phyloP scores from a whole-genome alignment of 2,797 vertebrate species.

The Scarus forsteni region DNA sequence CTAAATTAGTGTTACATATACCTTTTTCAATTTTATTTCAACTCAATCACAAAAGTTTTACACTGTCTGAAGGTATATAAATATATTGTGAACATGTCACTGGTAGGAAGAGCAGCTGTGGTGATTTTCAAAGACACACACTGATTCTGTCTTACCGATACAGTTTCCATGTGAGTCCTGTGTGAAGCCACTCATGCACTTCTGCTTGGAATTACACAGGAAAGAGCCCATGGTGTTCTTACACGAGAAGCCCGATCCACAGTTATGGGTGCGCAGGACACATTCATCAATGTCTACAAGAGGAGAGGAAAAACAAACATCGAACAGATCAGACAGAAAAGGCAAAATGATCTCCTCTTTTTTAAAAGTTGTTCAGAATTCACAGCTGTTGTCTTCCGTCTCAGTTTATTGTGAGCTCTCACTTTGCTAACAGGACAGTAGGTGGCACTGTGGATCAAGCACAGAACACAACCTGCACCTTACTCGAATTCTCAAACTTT shows the following conservation, averaged over 20 bases:
- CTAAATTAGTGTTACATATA: too few relatives aligned
- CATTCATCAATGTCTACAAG: conserved; percentile 91
- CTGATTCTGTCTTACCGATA: conserved; percentile 84
- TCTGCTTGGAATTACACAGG: conserved; percentile 86
- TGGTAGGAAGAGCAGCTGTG: neutral
- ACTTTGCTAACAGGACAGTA: conserved; percentile 47
- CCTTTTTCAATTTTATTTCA: too few relatives aligned
- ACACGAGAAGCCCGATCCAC: conserved; percentile 84
- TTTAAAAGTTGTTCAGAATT: neutral
- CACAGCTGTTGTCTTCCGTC: neutral
- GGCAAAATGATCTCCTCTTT: neutral
- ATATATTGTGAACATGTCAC: neutral
- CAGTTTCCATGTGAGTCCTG: conserved; percentile 92
- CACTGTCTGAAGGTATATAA: too few relatives aligned
- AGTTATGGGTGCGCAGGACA: conserved; percentile 80
- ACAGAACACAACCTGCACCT: conserved; percentile 18
- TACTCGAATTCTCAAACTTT: conserved; percentile 7
- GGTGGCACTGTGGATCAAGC: conserved; percentile 82
- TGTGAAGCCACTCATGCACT: conserved; percentile 92
- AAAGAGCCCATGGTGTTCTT: conserved; percentile 92
- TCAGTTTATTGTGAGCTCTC: neutral
- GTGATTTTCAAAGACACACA: neutral
- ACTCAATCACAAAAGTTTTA: too few relatives aligned
- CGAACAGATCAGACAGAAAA: neutral
- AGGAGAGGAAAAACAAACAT: conserved; percentile 27